phyloP scores from a whole-genome alignment of 2,888 invertebrate genomes.

The Clistopyga incitator region DNA sequence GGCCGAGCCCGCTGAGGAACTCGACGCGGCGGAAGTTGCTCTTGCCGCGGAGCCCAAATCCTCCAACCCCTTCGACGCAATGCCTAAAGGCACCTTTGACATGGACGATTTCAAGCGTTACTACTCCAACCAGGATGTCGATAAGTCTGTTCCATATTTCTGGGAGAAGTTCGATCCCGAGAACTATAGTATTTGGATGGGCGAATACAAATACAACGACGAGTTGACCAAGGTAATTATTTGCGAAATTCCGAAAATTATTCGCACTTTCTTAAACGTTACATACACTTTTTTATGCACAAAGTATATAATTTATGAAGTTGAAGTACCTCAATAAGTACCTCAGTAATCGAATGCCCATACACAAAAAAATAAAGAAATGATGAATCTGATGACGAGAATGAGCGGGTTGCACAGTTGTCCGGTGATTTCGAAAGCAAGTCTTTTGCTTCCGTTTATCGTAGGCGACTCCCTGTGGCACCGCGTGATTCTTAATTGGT shows the following conservation, averaged over 20 bases:
- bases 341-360: no score
- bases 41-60: conserved; percentile 92
- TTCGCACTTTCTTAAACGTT: no score
- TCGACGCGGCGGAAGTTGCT: conserved; percentile 89
- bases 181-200: conserved; percentile 98
- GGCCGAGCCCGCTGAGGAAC: conserved; percentile 86
- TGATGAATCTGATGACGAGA: conserved; percentile 83
- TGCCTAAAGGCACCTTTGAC: conserved; percentile 96
- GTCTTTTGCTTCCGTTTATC: conserved; percentile 76
- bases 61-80: conserved; percentile 95
- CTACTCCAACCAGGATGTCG: conserved; percentile 98
- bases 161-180: conserved; percentile 99
- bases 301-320: no score
- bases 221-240: conserved; percentile 90
- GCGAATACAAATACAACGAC: conserved; percentile 98
- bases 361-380: conserved; percentile 52
- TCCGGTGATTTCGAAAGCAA: conserved; percentile 71
- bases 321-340: no score
- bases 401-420: conserved; percentile 75
- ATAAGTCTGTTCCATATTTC: conserved; percentile 97
- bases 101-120: conserved; percentile 99
- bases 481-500: conserved; percentile 76
- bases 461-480: conserved; percentile 64
- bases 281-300: no score
- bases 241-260: neutral